phyloP scores from a whole-genome alignment of 2,888 invertebrate species.

The Andrena chrysosceles region DNA sequence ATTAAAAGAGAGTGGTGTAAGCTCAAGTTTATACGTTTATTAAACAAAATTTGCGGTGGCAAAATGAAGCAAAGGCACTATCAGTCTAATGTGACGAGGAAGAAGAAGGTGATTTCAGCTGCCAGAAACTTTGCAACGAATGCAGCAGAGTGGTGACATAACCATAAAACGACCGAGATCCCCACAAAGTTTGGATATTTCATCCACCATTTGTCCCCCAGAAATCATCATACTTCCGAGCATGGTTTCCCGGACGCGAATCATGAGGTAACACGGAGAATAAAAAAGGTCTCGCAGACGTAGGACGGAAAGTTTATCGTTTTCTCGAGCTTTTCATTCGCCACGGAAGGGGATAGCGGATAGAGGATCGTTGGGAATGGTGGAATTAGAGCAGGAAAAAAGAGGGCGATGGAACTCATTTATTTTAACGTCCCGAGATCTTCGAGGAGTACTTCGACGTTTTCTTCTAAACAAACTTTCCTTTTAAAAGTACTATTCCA shows the following conservation, averaged over 20 bases:
- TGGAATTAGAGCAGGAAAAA: slow-evolving; percentile 29
- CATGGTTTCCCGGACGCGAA: slow-evolving; percentile 21
- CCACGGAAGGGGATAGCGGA: slow-evolving; percentile 3
- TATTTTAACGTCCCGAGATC: slow-evolving; percentile 48
- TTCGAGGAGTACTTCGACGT: slow-evolving; percentile 30
- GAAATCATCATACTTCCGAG: slow-evolving; percentile 33
- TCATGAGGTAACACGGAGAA: slow-evolving; percentile 31
- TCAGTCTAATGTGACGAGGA: background rate
- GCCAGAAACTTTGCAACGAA: background rate
- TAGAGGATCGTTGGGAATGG: slow-evolving; percentile 11
- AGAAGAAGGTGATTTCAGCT: background rate
- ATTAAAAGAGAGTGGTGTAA: too few relatives aligned
- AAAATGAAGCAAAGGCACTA: background rate
- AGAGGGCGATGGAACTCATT: slow-evolving; percentile 43
- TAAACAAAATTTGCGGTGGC: too few relatives aligned
- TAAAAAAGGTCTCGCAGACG: slow-evolving; percentile 29
- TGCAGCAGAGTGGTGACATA: background rate
- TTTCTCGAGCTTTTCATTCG: slow-evolving; percentile 38
- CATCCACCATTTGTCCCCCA: slow-evolving; percentile 21
- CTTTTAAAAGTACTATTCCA: slow-evolving; percentile 18
- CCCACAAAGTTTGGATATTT: slow-evolving; percentile 30
- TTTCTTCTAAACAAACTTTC: slow-evolving; percentile 33
- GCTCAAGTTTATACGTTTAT: too few relatives aligned
- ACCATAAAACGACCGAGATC: slow-evolving; percentile 19
- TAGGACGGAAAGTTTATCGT: slow-evolving; percentile 51